These are phyloP conservation scores for Montifringilla adamsi DNA, from an alignment of 2,113 vertebrate genomes.

Conservation along the genomic window DNA sequence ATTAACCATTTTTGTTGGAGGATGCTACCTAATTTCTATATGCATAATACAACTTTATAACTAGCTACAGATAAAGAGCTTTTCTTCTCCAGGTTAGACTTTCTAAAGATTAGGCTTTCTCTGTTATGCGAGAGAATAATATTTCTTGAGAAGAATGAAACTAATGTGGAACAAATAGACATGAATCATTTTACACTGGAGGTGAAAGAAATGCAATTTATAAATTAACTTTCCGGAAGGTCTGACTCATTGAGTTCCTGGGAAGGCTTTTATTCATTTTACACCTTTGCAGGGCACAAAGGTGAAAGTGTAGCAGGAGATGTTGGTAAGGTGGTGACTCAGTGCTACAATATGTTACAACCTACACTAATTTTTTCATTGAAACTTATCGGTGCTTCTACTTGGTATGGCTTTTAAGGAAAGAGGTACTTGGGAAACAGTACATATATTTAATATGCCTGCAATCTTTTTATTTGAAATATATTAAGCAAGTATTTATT, in stretches of 20 bases:
- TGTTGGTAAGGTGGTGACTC: background rate
- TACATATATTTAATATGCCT: background rate
- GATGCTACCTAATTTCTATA: background rate
- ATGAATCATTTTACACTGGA: background rate
- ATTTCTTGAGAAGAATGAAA: background rate
- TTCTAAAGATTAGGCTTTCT: background rate
- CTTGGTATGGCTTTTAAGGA: background rate
- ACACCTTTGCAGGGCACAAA: background rate
- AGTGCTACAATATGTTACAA: background rate
- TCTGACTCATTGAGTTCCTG: background rate
- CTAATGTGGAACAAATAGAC: background rate
- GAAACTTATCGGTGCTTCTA: background rate
- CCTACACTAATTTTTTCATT: background rate
- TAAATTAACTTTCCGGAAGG: background rate
- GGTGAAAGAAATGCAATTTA: background rate
- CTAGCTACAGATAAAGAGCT: background rate
- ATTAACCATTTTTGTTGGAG: background rate
- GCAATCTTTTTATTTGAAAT: background rate
- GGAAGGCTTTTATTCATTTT: background rate
- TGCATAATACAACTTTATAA: background rate
- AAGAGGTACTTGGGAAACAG: background rate
- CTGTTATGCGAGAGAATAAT: background rate
- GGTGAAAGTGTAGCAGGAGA: background rate
- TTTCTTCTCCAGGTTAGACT: background rate
- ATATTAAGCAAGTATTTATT: conserved; percentile 38